Percentiles rank a stretch among this genome's conserved stretches.
These are phyloP conservation scores for Entomobrya proxima DNA, from an alignment of 2,888 invertebrate genomes.

Conservation along the genomic window DNA sequence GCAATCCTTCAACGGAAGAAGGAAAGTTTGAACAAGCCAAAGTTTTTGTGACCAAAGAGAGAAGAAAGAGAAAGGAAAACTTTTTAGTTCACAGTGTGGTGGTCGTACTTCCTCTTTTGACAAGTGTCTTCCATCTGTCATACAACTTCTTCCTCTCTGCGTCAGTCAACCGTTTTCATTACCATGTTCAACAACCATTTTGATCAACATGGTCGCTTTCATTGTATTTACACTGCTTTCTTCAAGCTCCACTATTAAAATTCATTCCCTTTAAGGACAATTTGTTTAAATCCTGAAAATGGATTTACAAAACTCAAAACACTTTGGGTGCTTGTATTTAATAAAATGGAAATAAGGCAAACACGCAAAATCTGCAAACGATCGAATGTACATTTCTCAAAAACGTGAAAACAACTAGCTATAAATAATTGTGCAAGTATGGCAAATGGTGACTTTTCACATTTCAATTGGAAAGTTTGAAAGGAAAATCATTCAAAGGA, in stretches of 20 bases:
- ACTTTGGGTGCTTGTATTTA: too few relatives aligned
- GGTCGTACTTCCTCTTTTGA: slow-evolving; percentile 34
- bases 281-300: too few relatives aligned
- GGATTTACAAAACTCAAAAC: too few relatives aligned
- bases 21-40: slow-evolving; percentile 13
- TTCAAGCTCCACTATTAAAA: background rate
- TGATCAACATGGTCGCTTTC: slow-evolving; percentile 27
- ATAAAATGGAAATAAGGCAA: too few relatives aligned
- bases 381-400: too few relatives aligned
- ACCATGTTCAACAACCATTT: slow-evolving; percentile 35
- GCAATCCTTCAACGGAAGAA: background rate
- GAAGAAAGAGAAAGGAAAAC: background rate
- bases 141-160: background rate
- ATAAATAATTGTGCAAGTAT: background rate
- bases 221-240: slow-evolving; percentile 1
- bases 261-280: too few relatives aligned
- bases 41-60: slow-evolving; percentile 17
- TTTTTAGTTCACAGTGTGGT: slow-evolving; percentile 16
- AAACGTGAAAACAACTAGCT: too few relatives aligned
- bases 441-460: background rate
- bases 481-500: background rate
- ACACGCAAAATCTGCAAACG: too few relatives aligned
- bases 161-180: slow-evolving; percentile 34
- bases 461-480: background rate
- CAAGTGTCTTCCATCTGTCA: slow-evolving; percentile 64